phyloP scores from a whole-genome alignment of 2,888 invertebrate genomes.

The Eilema depressum region DNA sequence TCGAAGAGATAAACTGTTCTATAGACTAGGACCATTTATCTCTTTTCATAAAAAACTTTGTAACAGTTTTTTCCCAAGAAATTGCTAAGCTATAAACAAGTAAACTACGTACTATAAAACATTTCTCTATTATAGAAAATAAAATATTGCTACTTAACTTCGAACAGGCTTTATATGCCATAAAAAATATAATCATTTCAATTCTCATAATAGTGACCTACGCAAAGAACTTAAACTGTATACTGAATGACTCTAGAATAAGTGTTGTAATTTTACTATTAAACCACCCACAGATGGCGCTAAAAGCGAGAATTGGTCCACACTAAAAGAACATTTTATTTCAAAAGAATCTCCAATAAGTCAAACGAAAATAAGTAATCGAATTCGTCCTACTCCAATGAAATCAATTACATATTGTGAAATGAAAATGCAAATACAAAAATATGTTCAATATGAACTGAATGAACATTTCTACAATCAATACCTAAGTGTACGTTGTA shows the following conservation, averaged over 20 bases:
- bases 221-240: background rate
- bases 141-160: background rate
- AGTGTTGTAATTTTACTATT: background rate
- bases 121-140: background rate
- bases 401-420: background rate
- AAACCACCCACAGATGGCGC: background rate
- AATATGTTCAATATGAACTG: background rate
- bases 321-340: background rate
- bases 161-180: background rate
- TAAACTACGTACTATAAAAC: background rate
- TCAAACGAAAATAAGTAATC: background rate
- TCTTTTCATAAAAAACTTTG: too few relatives aligned
- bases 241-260: background rate
- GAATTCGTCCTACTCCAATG: background rate
- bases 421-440: background rate
- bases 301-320: background rate
- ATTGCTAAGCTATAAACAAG: background rate
- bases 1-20: too few relatives aligned
- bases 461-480: slow-evolving; percentile 11
- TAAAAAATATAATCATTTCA: background rate
- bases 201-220: background rate
- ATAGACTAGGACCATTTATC: too few relatives aligned
- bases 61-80: background rate
- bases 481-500: background rate
- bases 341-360: background rate